Evolutionary conservation across 2,888 invertebrate species (phyloP).

Genomic region (Bugulina stolonifera): DNA sequence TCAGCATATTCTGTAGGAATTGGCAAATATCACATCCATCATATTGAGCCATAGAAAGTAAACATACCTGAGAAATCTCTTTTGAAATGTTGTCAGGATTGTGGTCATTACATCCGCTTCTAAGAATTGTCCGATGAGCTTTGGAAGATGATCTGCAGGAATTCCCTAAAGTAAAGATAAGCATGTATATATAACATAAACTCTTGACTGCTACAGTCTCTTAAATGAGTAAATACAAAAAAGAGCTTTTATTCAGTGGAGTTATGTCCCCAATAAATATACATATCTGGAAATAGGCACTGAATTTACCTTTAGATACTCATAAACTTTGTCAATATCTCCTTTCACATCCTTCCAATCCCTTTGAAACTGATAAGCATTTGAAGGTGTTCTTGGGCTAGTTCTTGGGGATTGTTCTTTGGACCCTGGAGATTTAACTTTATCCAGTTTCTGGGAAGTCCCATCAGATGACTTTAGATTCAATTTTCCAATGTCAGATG

Average conservation of each 20-base stretch:
- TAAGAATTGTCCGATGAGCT: slow-evolving; percentile 43
- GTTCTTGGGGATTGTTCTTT: not conserved
- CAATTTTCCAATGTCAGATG: slow-evolving; percentile 7
- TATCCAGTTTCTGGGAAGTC: not conserved
- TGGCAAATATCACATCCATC: too few species aligned
- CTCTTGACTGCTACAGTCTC: too few species aligned
- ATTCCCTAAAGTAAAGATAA: slow-evolving; percentile 38
- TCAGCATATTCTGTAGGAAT: too few species aligned
- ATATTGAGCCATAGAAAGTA: too few species aligned
- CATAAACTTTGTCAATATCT: slow-evolving; percentile 36
- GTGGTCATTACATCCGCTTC: slow-evolving; percentile 41
- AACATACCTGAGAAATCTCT: slow-evolving; percentile 30
- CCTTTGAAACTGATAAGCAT: slow-evolving; percentile 46
- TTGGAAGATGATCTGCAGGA: slow-evolving; percentile 35
- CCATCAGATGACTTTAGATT: not conserved
- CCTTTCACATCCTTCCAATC: slow-evolving; percentile 43
- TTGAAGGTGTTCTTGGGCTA: slow-evolving; percentile 33
- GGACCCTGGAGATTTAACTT: not conserved
- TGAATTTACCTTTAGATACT: slow-evolving; percentile 47
- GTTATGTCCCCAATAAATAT: too few species aligned
- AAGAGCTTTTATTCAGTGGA: too few species aligned
- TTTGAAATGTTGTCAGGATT: slow-evolving; percentile 36
- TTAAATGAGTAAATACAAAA: too few species aligned
- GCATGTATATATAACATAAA: too few species aligned
- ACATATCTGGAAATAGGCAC: too few species aligned